Evolutionary conservation across 2,888 invertebrate species (phyloP).

Genomic region (Tolmerus cingulatus): DNA sequence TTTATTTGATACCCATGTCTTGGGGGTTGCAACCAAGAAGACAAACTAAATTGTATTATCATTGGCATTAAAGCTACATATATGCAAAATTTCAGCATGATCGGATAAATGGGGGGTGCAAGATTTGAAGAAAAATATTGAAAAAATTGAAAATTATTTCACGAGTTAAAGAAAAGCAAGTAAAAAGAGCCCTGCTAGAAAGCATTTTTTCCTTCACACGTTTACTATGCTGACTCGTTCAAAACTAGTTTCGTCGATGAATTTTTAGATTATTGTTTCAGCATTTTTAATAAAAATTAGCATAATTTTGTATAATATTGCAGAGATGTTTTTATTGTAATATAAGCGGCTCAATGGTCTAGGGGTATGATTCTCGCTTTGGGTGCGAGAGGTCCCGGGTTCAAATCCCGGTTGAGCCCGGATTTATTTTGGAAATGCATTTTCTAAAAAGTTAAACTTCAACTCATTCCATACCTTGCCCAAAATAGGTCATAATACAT

Average conservation of each 20-base stretch:
- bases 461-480: neutral
- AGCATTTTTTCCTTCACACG: neutral
- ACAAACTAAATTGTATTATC: too few relatives aligned
- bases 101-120: too few relatives aligned
- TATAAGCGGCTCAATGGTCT: slow-evolving; percentile 69
- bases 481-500: too few relatives aligned
- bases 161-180: too few relatives aligned
- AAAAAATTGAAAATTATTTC: too few relatives aligned
- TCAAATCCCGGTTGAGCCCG: slow-evolving; percentile 74
- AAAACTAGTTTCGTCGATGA: neutral
- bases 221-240: neutral
- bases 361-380: slow-evolving; percentile 75
- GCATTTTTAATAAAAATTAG: neutral
- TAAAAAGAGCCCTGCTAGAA: too few relatives aligned
- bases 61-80: too few relatives aligned
- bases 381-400: slow-evolving; percentile 75
- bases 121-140: too few relatives aligned
- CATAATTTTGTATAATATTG: neutral
- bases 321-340: neutral
- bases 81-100: too few relatives aligned
- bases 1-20: too few relatives aligned
- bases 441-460: neutral
- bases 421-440: slow-evolving; percentile 32
- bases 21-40: too few relatives aligned
- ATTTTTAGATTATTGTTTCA: neutral